Conservation (phyloP, 1,140 invertebrate species). For the Drosophila repleta region DNA sequence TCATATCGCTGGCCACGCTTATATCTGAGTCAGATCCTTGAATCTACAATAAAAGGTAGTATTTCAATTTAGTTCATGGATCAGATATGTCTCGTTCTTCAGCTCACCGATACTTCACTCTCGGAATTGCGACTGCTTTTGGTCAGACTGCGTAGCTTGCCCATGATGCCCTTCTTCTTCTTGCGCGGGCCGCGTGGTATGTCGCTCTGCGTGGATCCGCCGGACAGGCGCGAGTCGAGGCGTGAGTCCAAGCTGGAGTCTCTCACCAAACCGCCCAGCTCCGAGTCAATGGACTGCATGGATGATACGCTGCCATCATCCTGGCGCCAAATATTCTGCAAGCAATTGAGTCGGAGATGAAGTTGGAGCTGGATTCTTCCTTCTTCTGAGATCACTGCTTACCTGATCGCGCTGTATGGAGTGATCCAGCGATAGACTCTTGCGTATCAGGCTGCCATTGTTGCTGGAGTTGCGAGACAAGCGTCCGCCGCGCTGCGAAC, state of each 20-base stretch:
- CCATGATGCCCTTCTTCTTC: constrained; percentile 92
- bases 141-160: constrained; percentile 92
- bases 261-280: constrained; percentile 83
- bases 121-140: constrained; percentile 88
- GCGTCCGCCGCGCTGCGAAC: constrained; percentile 78
- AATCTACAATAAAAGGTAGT: constrained; percentile 72
- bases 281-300: constrained; percentile 90
- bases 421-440: constrained; percentile 91
- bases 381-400: not conserved
- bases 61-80: no score
- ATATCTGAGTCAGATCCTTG: constrained; percentile 92
- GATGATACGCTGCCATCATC: constrained; percentile 92
- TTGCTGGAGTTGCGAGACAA: constrained; percentile 81
- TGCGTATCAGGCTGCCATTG: constrained; percentile 88
- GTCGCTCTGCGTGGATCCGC: constrained; percentile 93
- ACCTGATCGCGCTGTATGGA: constrained; percentile 85
- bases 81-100: no score
- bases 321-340: constrained; percentile 88
- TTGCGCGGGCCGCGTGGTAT: constrained; percentile 90
- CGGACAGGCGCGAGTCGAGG: constrained; percentile 88
- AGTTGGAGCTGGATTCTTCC: no score
- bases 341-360: not conserved
- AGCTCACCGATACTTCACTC: constrained; percentile 80
- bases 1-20: constrained; percentile 86
- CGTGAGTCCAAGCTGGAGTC: constrained; percentile 84